These are phyloP conservation scores for Meriones psammophilus DNA, from an alignment of 2,797 vertebrate species.

Conservation along the genomic window DNA sequence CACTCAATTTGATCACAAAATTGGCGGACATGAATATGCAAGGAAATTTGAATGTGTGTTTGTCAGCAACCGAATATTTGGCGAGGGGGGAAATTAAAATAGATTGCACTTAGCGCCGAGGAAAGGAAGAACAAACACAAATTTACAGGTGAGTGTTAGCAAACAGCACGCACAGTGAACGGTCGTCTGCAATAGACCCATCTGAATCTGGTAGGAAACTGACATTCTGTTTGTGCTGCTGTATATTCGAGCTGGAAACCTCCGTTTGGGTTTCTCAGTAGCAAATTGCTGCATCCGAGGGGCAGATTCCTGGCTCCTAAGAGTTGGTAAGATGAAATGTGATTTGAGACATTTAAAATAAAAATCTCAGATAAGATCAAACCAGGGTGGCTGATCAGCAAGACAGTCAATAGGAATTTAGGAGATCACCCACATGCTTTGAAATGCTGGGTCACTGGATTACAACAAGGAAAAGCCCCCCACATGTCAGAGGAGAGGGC, in stretches of 20 bases:
- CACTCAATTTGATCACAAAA: slow-evolving; percentile 69
- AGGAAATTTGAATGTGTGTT: slow-evolving; percentile 77
- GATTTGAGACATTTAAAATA: slow-evolving; percentile 86
- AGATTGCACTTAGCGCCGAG: slow-evolving; percentile 76
- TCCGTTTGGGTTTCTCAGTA: slow-evolving; percentile 79
- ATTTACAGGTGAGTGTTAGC: slow-evolving; percentile 83
- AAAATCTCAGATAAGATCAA: slow-evolving; percentile 83
- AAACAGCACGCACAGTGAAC: slow-evolving; percentile 75
- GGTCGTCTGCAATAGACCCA: slow-evolving; percentile 72
- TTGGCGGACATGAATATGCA: slow-evolving; percentile 80
- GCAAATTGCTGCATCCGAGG: slow-evolving; percentile 81
- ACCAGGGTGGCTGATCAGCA: slow-evolving; percentile 81
- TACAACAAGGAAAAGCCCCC: not conserved
- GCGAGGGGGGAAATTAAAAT: slow-evolving; percentile 79
- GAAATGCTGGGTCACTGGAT: not conserved
- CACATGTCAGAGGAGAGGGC: not conserved
- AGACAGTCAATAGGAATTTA: slow-evolving; percentile 36
- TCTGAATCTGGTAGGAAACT: slow-evolving; percentile 75
- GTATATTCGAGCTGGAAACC: slow-evolving; percentile 72
- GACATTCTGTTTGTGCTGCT: slow-evolving; percentile 77
- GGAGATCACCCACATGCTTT: not conserved
- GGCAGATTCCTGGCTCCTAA: slow-evolving; percentile 80
- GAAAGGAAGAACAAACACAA: slow-evolving; percentile 79
- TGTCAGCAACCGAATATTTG: slow-evolving; percentile 78
- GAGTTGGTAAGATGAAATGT: slow-evolving; percentile 80